A percentile compares a stretch with the other conserved stretches of the same genome.
These are phyloP conservation scores for Chrysina gloriosa DNA, from an alignment of 2,888 invertebrate species.

Conservation along the genomic window DNA sequence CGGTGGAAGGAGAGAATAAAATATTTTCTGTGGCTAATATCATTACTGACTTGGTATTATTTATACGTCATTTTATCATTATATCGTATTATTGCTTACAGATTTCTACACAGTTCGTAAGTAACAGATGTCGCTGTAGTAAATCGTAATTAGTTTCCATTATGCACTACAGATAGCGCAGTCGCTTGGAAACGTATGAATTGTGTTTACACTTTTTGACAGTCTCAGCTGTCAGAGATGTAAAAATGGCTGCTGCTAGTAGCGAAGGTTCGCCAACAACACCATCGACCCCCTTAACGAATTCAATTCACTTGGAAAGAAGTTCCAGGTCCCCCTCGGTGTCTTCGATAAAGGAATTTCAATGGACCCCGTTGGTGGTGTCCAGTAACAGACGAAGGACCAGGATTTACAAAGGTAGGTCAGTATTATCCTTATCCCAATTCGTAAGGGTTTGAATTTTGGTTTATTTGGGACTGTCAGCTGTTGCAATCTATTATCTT, in stretches of 20 bases:
- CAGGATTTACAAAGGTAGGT: slow-evolving; percentile 48
- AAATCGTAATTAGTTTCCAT: neutral
- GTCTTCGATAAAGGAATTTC: slow-evolving; percentile 68
- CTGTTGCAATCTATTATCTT: too few relatives aligned
- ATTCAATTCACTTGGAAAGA: slow-evolving; percentile 53
- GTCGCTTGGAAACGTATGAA: neutral
- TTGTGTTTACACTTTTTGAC: slow-evolving; percentile 32
- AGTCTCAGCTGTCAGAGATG: slow-evolving; percentile 31
- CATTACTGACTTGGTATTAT: too few relatives aligned
- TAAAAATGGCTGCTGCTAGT: slow-evolving; percentile 62
- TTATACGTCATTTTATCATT: too few relatives aligned
- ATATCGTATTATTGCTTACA: too few relatives aligned
- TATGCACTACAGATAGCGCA: slow-evolving; percentile 12
- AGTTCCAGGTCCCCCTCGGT: slow-evolving; percentile 70
- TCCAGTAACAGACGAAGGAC: slow-evolving; percentile 53
- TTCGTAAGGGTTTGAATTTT: neutral
- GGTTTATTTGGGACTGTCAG: too few relatives aligned
- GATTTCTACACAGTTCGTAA: neutral
- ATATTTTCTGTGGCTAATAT: too few relatives aligned
- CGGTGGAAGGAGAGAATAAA: too few relatives aligned
- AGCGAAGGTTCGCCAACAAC: slow-evolving; percentile 64
- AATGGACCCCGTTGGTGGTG: slow-evolving; percentile 60
- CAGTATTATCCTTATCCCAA: slow-evolving; percentile 6
- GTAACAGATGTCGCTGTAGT: neutral
- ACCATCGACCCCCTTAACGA: slow-evolving; percentile 52